These are phyloP conservation scores for Mycetomoellerius zeteki DNA, from an alignment of 1,140 invertebrate species.

Conservation along the genomic window DNA sequence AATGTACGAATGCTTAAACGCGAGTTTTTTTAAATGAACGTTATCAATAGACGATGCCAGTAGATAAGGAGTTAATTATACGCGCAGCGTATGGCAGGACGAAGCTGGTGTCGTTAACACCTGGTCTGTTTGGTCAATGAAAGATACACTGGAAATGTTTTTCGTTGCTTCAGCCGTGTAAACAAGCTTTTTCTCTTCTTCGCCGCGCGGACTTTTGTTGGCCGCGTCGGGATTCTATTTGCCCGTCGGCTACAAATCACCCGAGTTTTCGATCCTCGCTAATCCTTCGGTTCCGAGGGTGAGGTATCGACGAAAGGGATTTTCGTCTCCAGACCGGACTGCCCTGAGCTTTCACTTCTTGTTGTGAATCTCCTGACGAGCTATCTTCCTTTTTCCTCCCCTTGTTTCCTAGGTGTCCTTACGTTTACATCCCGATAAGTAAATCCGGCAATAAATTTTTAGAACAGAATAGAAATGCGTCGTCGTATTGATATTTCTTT, in stretches of 20 bases:
- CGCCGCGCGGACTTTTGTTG: constrained; percentile 35
- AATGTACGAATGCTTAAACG: not conserved
- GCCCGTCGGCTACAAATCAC: constrained; percentile 72
- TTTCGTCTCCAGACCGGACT: constrained; percentile 54
- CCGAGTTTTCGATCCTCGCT: constrained; percentile 73
- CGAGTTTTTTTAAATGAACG: not conserved
- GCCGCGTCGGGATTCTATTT: constrained; percentile 66
- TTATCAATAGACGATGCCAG: not conserved
- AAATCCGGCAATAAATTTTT: constrained; percentile 37
- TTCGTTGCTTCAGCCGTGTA: constrained; percentile 51
- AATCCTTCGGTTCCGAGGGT: constrained; percentile 62
- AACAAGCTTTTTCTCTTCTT: constrained; percentile 45
- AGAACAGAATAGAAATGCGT: not conserved
- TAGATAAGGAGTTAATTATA: constrained; percentile 14
- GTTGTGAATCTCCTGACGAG: constrained; percentile 36
- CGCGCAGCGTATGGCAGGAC: not conserved
- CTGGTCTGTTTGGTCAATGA: constrained; percentile 45
- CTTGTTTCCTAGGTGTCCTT: constrained; percentile 7
- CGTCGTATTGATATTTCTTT: not conserved
- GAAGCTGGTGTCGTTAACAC: constrained; percentile 33
- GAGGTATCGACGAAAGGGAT: constrained; percentile 64
- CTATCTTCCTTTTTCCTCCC: constrained; percentile 29
- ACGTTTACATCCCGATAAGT: constrained; percentile 15
- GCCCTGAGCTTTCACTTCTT: constrained; percentile 61
- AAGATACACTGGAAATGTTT: constrained; percentile 54